Percentiles rank a stretch among this genome's conserved stretches.
These are phyloP conservation scores for Creontiades dilutus DNA, from an alignment of 2,888 invertebrate species.

Conservation along the genomic window DNA sequence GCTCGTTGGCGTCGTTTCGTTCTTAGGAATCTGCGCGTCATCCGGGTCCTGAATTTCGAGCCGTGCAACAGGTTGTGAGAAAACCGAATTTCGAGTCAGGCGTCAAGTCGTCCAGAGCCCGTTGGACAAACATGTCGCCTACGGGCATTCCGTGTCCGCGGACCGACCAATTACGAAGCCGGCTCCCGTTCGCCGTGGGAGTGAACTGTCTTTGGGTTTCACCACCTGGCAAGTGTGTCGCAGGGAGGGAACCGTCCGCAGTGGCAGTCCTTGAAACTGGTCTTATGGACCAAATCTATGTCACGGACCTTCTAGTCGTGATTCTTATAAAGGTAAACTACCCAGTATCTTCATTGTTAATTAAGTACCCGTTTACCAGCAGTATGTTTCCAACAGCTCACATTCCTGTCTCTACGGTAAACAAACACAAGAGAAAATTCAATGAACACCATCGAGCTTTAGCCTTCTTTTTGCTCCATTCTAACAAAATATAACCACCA, in stretches of 20 bases:
- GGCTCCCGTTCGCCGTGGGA: neutral
- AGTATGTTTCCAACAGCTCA: no score
- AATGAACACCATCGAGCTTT: no score
- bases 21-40: neutral
- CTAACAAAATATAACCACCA: no score
- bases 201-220: neutral
- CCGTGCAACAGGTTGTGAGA: neutral
- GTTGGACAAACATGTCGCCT: neutral
- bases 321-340: neutral
- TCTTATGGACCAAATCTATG: neutral
- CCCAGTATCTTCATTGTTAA: neutral
- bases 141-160: constrained; percentile 5
- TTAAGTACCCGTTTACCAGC: no score
- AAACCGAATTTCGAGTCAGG: neutral
- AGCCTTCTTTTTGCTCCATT: no score
- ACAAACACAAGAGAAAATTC: no score
- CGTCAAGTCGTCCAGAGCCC: neutral
- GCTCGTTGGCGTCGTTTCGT: neutral
- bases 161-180: neutral
- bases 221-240: neutral
- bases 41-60: neutral
- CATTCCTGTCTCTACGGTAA: no score
- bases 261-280: constrained; percentile 12
- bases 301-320: neutral
- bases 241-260: neutral